Percentiles rank a stretch among this genome's conserved stretches.
Conservation (phyloP, 2,113 vertebrate genomes). For the Sebastes fasciatus region DNA sequence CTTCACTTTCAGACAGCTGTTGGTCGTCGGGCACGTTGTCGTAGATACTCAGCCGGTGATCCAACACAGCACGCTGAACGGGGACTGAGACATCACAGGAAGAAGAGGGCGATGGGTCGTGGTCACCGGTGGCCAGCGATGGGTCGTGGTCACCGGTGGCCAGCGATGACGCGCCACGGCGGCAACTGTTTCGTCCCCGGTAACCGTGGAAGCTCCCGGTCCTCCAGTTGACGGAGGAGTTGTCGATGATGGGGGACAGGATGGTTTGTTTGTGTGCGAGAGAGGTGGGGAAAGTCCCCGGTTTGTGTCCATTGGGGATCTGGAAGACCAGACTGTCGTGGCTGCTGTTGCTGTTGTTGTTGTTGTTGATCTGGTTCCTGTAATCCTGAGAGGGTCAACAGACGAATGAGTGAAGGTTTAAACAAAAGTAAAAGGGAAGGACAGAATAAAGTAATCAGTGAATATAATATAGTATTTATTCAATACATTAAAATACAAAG, state of each 20-base stretch:
- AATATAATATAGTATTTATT: neutral
- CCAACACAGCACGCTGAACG: neutral
- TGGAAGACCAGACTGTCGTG: constrained; percentile 82
- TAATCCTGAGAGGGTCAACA: constrained; percentile 39
- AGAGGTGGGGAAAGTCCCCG: constrained; percentile 89
- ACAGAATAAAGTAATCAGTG: neutral
- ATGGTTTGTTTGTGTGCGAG: constrained; percentile 77
- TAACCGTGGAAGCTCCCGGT: constrained; percentile 90
- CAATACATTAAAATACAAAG: too few species aligned
- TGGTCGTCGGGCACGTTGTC: constrained; percentile 86
- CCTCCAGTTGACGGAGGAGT: constrained; percentile 86
- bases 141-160: neutral
- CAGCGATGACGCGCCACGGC: constrained; percentile 5
- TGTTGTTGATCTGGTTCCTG: constrained; percentile 67
- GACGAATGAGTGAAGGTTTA: neutral
- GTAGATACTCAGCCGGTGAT: constrained; percentile 88
- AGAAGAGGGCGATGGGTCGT: neutral
- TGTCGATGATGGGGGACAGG: constrained; percentile 66
- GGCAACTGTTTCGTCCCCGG: constrained; percentile 61
- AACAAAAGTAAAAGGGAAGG: neutral
- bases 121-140: neutral
- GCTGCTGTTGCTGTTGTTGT: constrained; percentile 57
- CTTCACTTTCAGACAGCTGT: constrained; percentile 46
- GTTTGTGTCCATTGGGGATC: constrained; percentile 88
- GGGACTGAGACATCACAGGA: neutral